Percentiles rank a stretch among this genome's conserved stretches.
Conservation (phyloP, 1,140 invertebrate species). For the Armadillidium nasatum region DNA sequence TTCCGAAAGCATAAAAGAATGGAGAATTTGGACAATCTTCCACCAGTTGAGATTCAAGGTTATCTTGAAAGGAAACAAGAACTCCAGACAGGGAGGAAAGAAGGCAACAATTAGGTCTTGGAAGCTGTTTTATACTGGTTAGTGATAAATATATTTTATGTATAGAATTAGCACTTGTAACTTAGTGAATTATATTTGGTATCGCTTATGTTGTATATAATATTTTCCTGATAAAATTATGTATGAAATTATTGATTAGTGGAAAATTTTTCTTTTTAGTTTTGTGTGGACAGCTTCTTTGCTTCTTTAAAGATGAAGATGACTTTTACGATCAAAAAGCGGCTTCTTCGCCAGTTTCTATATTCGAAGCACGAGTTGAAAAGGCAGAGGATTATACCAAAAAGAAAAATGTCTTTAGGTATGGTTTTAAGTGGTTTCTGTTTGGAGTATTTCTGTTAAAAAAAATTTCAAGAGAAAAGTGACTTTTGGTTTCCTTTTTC, state of each 20-base stretch:
- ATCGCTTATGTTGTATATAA: too few relatives aligned
- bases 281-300: slow-evolving; percentile 89
- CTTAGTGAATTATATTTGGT: too few relatives aligned
- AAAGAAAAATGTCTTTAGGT: slow-evolving; percentile 83
- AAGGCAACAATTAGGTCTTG: slow-evolving; percentile 89
- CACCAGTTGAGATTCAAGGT: slow-evolving; percentile 87
- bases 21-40: slow-evolving; percentile 66
- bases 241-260: too few relatives aligned
- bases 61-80: slow-evolving; percentile 92
- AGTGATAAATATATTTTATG: neutral
- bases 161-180: too few relatives aligned
- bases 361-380: slow-evolving; percentile 77
- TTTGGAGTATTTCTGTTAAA: too few relatives aligned
- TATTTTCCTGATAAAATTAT: too few relatives aligned
- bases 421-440: slow-evolving; percentile 9
- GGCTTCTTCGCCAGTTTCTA: slow-evolving; percentile 80
- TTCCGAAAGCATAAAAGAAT: slow-evolving; percentile 71
- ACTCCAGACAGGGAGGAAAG: slow-evolving; percentile 81
- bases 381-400: slow-evolving; percentile 91
- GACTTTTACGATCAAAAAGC: slow-evolving; percentile 80
- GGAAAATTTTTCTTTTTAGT: slow-evolving; percentile 54
- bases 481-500: too few relatives aligned
- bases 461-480: too few relatives aligned
- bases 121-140: slow-evolving; percentile 84
- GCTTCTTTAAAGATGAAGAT: slow-evolving; percentile 94